Conservation (phyloP, 1,140 invertebrate species). For the Atopsyche davidsoni region DNA sequence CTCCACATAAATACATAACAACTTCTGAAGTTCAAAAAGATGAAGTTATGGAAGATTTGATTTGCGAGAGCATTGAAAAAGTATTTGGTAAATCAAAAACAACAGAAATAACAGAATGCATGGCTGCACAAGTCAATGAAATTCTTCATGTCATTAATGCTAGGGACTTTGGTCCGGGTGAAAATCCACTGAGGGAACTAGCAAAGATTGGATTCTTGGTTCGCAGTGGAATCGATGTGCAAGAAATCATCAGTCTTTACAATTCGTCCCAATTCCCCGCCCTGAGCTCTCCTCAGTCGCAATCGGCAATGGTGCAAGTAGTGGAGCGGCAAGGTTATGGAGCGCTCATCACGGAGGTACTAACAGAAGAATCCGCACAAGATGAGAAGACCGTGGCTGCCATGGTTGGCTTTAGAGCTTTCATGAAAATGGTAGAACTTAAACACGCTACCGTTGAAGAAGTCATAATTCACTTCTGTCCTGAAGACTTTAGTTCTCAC, state of each 20-base stretch:
- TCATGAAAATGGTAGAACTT: conserved; percentile 76
- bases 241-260: conserved; percentile 71
- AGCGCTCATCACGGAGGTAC: conserved; percentile 69
- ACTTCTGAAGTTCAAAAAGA: conserved; percentile 53
- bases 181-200: conserved; percentile 69
- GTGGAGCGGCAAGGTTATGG: conserved; percentile 76
- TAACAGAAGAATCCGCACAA: conserved; percentile 67
- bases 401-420: conserved; percentile 74
- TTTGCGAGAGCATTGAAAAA: conserved; percentile 51
- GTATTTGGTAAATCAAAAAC: conserved; percentile 52
- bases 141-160: conserved; percentile 65
- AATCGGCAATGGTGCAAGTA: conserved; percentile 72
- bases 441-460: conserved; percentile 75
- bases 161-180: conserved; percentile 72
- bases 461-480: conserved; percentile 71
- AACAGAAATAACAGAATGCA: conserved; percentile 51
- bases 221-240: conserved; percentile 64
- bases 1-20: conserved; percentile 52
- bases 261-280: conserved; percentile 72
- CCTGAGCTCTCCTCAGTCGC: conserved; percentile 67
- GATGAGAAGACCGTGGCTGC: conserved; percentile 68
- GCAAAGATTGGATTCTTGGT: conserved; percentile 74
- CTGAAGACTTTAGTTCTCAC: conserved; percentile 72
- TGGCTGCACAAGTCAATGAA: conserved; percentile 66
- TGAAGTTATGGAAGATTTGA: conserved; percentile 50